phyloP scores from a whole-genome alignment of 35 echinoderm and acorn worm genomes.

The Apostichopus californicus region DNA sequence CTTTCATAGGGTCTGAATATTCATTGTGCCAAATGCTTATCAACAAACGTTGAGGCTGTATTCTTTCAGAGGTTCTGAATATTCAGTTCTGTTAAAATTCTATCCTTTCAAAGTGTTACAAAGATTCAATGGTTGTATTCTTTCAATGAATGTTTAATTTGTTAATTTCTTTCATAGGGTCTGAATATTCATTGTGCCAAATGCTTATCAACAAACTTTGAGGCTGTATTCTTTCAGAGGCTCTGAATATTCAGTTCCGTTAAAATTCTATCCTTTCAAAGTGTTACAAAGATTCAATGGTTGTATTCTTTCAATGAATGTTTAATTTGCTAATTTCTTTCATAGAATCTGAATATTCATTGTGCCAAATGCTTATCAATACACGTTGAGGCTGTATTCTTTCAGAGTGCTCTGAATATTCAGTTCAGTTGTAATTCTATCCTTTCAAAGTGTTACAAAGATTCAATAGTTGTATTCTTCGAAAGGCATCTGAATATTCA shows the following conservation, averaged over 20 bases:
- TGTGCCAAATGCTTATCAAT: background rate
- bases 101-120: too few relatives aligned
- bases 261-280: background rate
- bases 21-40: background rate
- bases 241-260: background rate
- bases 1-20: background rate
- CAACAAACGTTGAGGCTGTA: background rate
- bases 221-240: conserved; percentile 11
- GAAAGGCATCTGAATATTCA: background rate
- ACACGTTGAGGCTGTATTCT: background rate
- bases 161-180: background rate
- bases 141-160: background rate
- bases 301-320: too few relatives aligned
- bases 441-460: too few relatives aligned
- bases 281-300: too few relatives aligned
- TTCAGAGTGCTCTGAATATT: background rate
- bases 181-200: background rate
- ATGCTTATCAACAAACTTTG: background rate
- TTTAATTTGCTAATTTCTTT: background rate
- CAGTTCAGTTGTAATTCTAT: background rate
- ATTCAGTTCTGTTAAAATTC: background rate
- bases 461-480: too few relatives aligned
- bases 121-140: too few relatives aligned
- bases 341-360: background rate
- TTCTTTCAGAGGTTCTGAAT: background rate